Percentiles rank a stretch among this genome's conserved stretches.
phyloP scores from a whole-genome alignment of 2,113 vertebrate genomes.

The Bombycilla garrulus region DNA sequence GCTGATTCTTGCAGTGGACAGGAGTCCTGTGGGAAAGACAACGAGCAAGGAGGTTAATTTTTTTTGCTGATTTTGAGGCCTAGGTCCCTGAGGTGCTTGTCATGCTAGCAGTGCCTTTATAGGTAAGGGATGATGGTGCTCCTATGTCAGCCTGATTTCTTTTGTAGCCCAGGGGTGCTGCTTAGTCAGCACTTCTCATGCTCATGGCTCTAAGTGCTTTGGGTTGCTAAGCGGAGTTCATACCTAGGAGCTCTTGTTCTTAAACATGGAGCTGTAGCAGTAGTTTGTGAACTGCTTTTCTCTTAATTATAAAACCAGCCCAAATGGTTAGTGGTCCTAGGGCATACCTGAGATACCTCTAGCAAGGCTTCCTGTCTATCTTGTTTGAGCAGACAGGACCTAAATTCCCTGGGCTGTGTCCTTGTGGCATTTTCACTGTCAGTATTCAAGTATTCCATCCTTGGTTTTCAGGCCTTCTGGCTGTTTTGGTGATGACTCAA shows the following conservation, averaged over 20 bases:
- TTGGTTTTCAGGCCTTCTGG: background rate
- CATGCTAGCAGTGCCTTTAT: background rate
- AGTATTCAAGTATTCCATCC: background rate
- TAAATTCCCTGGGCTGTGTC: background rate
- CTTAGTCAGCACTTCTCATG: fast-evolving
- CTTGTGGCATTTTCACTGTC: background rate
- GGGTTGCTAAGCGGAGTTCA: background rate
- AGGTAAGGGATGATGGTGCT: background rate
- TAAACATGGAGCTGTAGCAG: background rate
- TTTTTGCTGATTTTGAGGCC: background rate
- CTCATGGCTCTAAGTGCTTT: no score
- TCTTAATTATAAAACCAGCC: background rate
- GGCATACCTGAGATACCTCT: background rate
- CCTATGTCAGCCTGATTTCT: background rate
- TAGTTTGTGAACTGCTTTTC: background rate
- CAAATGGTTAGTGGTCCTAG: no score
- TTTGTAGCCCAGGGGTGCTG: background rate
- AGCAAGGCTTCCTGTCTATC: background rate
- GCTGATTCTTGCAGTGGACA: background rate
- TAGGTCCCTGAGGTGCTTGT: background rate
- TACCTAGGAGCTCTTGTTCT: background rate
- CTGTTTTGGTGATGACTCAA: background rate
- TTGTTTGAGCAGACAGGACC: background rate
- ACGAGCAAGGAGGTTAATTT: no score
- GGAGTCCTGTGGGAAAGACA: background rate